Percentiles rank a stretch among this genome's conserved stretches.
phyloP scores from a whole-genome alignment of 2,888 invertebrate species.

The Darwinula stevensoni region DNA sequence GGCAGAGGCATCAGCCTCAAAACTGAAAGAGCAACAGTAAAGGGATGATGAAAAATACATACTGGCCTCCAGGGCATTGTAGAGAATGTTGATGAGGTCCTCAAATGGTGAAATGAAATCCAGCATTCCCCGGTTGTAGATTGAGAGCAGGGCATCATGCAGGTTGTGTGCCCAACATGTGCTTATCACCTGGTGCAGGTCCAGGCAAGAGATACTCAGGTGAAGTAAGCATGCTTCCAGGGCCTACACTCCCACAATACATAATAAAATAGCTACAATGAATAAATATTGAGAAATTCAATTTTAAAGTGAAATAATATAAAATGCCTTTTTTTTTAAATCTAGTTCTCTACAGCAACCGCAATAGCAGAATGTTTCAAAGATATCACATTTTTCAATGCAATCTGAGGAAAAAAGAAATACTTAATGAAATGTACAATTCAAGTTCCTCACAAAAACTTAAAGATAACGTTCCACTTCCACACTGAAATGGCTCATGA shows the following conservation, averaged over 20 bases:
- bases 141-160: constrained; percentile 37
- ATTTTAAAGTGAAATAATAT: no score
- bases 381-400: no score
- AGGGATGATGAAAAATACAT: background rate
- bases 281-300: no score
- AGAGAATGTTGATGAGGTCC: constrained; percentile 27
- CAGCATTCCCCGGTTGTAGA: constrained; percentile 40
- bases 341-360: no score
- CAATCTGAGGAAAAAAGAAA: no score
- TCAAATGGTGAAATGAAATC: constrained; percentile 44
- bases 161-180: constrained; percentile 28
- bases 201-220: constrained; percentile 38
- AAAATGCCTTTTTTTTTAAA: no score
- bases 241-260: no score
- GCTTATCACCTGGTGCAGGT: constrained; percentile 41
- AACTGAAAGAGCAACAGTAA: background rate
- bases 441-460: background rate
- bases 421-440: no score
- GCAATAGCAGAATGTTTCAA: no score
- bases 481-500: no score
- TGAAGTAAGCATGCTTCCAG: constrained; percentile 39
- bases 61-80: constrained; percentile 14
- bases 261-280: no score
- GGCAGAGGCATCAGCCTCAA: no score
- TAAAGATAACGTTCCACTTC: background rate